Evolutionary conservation across 2,113 vertebrate species (phyloP).

Genomic region (Ceyx melanurus): DNA sequence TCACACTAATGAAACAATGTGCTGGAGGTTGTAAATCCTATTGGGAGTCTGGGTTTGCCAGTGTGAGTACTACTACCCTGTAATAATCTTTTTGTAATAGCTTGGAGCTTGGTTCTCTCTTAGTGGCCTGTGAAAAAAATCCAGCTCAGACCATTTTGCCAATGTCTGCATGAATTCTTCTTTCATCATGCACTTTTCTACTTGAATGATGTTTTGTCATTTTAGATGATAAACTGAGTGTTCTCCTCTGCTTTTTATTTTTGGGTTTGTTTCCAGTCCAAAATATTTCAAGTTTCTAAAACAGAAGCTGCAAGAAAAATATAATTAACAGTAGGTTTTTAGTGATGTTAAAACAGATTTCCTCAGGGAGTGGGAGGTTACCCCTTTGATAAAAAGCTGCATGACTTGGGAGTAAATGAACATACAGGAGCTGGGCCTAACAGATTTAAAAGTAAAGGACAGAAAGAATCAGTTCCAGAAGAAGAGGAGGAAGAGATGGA

Average conservation of each 20-base stretch:
- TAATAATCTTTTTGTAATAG: background rate
- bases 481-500: background rate
- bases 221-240: background rate
- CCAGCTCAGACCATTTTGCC: background rate
- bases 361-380: background rate
- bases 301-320: background rate
- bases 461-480: background rate
- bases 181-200: background rate
- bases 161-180: background rate
- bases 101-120: background rate
- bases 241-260: background rate
- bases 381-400: background rate
- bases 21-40: background rate
- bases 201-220: background rate
- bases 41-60: background rate
- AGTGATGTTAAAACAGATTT: background rate
- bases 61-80: accelerated
- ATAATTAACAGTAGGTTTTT: background rate
- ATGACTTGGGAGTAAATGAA: background rate
- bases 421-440: background rate
- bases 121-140: background rate
- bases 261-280: background rate
- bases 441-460: background rate
- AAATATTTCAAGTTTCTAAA: background rate
- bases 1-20: background rate